Conservation (phyloP, 1,140 invertebrate species). For the Drosophila setifemur region DNA sequence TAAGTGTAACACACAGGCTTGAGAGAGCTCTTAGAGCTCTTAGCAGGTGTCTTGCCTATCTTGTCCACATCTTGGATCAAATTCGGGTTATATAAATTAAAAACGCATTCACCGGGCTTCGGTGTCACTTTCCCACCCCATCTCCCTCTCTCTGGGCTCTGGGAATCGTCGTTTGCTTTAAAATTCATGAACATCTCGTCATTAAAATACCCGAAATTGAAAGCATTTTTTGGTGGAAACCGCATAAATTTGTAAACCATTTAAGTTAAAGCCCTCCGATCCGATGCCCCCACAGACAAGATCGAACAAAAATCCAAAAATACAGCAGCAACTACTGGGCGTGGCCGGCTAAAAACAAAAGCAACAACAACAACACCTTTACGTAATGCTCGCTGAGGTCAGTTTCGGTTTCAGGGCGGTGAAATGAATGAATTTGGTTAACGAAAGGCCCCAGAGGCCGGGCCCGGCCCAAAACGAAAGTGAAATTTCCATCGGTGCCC, state of each 20-base stretch:
- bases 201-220: conserved; percentile 44
- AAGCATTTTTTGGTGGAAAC: conserved; percentile 55
- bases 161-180: conserved; percentile 4
- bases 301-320: background rate
- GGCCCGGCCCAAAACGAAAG: conserved; percentile 49
- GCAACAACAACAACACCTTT: conserved; percentile 22
- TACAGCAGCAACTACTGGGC: conserved; percentile 59
- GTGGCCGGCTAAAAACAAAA: conserved; percentile 34
- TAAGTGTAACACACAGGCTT: conserved; percentile 26
- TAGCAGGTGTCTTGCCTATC: conserved; percentile 17
- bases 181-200: background rate
- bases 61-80: conserved; percentile 3
- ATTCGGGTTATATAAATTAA: conserved; percentile 19
- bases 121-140: conserved; percentile 16
- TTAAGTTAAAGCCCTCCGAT: conserved; percentile 30
- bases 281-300: conserved; percentile 43
- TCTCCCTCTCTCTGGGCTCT: too few relatives aligned
- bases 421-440: conserved; percentile 54
- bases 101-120: conserved; percentile 3
- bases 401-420: conserved; percentile 37
- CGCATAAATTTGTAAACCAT: conserved; percentile 72
- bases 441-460: conserved; percentile 41
- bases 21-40: conserved; percentile 1
- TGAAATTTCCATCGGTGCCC: conserved; percentile 65
- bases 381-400: conserved; percentile 62